phyloP scores from a whole-genome alignment of 2,113 vertebrate genomes.

The Calidris pugnax region DNA sequence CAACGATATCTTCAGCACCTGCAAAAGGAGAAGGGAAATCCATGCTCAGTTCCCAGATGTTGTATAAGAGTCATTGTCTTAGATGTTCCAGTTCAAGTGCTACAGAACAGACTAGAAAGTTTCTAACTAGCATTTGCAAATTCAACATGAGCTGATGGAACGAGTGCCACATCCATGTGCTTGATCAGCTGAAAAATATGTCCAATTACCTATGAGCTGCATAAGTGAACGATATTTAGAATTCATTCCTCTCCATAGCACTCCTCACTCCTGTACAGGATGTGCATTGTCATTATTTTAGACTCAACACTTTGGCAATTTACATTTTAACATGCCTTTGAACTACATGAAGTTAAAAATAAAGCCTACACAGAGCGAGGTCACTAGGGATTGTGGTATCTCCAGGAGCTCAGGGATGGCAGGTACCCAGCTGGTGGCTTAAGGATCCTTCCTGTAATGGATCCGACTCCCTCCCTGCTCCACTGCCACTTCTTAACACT shows the following conservation, averaged over 20 bases:
- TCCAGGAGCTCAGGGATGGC: not conserved
- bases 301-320: not conserved
- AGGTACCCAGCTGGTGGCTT: not conserved
- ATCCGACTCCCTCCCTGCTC: not conserved
- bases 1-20: constrained; percentile 82
- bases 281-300: not conserved
- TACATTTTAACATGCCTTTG: not conserved
- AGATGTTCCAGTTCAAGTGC: not conserved
- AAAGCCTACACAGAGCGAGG: not conserved
- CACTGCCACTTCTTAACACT: not conserved
- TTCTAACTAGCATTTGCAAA: not conserved
- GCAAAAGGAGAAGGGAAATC: constrained; percentile 43
- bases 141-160: not conserved
- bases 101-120: not conserved
- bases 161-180: not conserved
- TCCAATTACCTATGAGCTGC: not conserved
- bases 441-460: not conserved
- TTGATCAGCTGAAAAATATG: not conserved
- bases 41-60: not conserved
- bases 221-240: not conserved
- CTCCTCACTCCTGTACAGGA: not conserved
- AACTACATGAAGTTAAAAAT: not conserved
- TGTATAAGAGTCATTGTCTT: not conserved
- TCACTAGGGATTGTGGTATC: not conserved
- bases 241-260: not conserved